Evolutionary conservation across 2,797 vertebrate species (phyloP), one percentile per base, ranked within the genome.

Genomic region (Rhinogobio ventralis): DNA sequence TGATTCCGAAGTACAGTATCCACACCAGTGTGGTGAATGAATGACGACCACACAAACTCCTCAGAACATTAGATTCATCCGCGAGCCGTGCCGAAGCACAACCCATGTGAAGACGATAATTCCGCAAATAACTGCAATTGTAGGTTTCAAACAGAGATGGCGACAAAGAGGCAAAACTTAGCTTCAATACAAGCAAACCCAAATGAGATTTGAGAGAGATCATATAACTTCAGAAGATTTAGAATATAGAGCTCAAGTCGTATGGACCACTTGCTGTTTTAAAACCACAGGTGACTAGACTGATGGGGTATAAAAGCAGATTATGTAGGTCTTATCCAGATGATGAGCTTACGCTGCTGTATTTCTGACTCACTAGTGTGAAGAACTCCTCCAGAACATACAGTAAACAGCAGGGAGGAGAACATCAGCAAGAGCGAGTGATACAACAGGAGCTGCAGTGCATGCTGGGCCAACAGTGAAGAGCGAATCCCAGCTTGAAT

Each of bases 381-480:
- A 74, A 75, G 28, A 53, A 60, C 30, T 42, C 11, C 10, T 75
- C 30, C 62, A 83, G 23, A 67, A 60, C 64, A 84, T 33, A 49
- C 66, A 46, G 30, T 83, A 83, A 89, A 83, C 71, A 79, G 55
- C 83, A 30, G 81, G 72, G 51, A 60, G 66, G 74, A 69, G 57
- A 57, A 62, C 60, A 87, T 82, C 68, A 86, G 67, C 82, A 60
- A 68, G 45, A 75, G 55, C 11, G 2, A 28, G 36, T 64, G 36
- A 85, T 53, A 72, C 13, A 83, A 64, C 68, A 57, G 23, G 77
- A 36, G 49, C 19, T 66, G 64, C 49, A 77, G 51, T 57, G 62
- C 74, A 78, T 77, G 82, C 82, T 77, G 73, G 82, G 62, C 17
- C 0, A 23, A 7, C 19, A 46, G 46, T 10, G 60, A 66, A 66